Evolutionary conservation across 2,113 vertebrate species (phyloP).

Genomic region (rabbit (Oryctolagus cuniculus)): mOryCun1.1 NC_091441.1:48196001-48196500

Average conservation of each 20-base stretch:
- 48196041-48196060: slow-evolving; percentile 66
- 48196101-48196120: slow-evolving; percentile 53
- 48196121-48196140: slow-evolving; percentile 58
- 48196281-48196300: background rate
- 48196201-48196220: background rate
- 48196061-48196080: slow-evolving; percentile 39
- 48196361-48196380: background rate
- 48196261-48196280: background rate
- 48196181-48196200: slow-evolving; percentile 57
- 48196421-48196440: background rate
- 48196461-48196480: too few relatives aligned
- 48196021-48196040: slow-evolving; percentile 36
- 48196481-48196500: too few relatives aligned
- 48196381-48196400: slow-evolving; percentile 55
- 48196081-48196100: slow-evolving; percentile 51
- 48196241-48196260: background rate
- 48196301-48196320: background rate
- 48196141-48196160: slow-evolving; percentile 58
- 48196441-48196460: background rate
- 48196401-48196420: background rate
- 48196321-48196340: background rate
- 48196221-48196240: background rate
- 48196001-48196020: slow-evolving; percentile 66
- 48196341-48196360: background rate
- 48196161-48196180: background rate